These are phyloP conservation scores for Alcis repandata DNA, from an alignment of 2,888 invertebrate species.

Conservation along the genomic window DNA sequence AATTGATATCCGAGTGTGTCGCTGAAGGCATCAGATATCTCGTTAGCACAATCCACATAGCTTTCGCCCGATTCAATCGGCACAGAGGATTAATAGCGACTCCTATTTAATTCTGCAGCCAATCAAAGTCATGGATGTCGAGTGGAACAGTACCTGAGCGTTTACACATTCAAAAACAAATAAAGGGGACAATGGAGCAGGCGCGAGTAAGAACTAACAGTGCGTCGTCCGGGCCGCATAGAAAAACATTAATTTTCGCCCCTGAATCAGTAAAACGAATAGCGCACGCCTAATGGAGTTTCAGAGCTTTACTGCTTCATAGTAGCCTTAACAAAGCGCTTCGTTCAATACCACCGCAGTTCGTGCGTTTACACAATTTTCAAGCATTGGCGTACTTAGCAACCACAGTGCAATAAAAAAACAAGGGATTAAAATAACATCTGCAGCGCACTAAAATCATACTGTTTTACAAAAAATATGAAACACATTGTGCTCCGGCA, in stretches of 20 bases:
- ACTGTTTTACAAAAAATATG: constrained; percentile 3
- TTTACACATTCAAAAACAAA: constrained; percentile 43
- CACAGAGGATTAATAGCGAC: neutral
- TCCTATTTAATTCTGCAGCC: neutral
- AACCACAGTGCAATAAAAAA: neutral
- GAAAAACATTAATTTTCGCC: constrained; percentile 48
- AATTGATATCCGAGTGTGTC: constrained; percentile 4
- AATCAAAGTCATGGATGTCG: constrained; percentile 62
- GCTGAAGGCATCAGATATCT: neutral
- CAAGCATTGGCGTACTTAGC: neutral
- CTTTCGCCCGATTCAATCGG: neutral
- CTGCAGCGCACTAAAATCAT: neutral
- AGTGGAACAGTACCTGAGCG: constrained; percentile 52
- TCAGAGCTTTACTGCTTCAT: constrained; percentile 38
- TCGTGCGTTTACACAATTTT: neutral
- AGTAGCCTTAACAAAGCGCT: neutral
- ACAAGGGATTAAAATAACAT: too few species aligned
- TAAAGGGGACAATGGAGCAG: constrained; percentile 49
- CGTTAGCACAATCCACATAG: neutral
- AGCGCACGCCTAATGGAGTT: constrained; percentile 49
- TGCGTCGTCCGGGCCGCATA: constrained; percentile 31
- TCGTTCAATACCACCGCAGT: neutral
- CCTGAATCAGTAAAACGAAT: constrained; percentile 37
- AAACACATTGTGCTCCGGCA: constrained; percentile 43
- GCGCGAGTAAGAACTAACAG: constrained; percentile 52